Evolutionary conservation across 2,888 invertebrate species (phyloP), one percentile per base, ranked within the genome.

Genomic region (Linyphia triangularis): DNA sequence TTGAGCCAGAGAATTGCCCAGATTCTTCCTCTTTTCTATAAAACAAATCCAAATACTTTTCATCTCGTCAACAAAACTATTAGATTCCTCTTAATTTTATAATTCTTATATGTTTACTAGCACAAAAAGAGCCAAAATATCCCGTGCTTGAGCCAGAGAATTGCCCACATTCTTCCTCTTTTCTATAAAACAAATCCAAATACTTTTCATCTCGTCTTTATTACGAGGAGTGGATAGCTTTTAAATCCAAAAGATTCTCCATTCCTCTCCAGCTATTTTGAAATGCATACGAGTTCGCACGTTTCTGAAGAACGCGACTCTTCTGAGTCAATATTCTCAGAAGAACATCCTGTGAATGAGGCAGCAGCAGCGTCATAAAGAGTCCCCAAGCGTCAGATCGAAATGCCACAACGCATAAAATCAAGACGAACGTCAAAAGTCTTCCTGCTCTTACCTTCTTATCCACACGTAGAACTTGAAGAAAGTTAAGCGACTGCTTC

Each of bases 381-480:
- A 73, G 83, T 84, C 83, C 82, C 82, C 70, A 69, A 69, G 81
- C 81, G 81, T 81, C 57, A 33, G 81, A 81, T 82, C 40, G 72
- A 63, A 51, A 33, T 57, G 24, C 51, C 24, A 69, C 37, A 63
- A 81, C 59, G 82, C 65, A 75, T 65, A 84, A 84, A 75, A 84
- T 75, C 61, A 43, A 37, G 65, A 51, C 30, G 40, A 51, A 40
- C 28, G 72, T 69, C 70, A 81, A 70, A 81, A 61, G 72, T 61
- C 37, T 63, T 70, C 65, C 37, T 24, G 28, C 28, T 73, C 83
- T 28, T 40, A 40, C 73, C 30, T 40, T 24, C 65, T 28, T 57
- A 61, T 43, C 26, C 37, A 26, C 61, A 63, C 24, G 73, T 65
- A 63, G 5, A 43, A 73, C 75, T 65, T 65, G 51, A 51, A 73